Evolutionary conservation across 2,113 vertebrate species (phyloP), one percentile per base, ranked within the genome.

Genomic region (Arvicanthis niloticus): DNA sequence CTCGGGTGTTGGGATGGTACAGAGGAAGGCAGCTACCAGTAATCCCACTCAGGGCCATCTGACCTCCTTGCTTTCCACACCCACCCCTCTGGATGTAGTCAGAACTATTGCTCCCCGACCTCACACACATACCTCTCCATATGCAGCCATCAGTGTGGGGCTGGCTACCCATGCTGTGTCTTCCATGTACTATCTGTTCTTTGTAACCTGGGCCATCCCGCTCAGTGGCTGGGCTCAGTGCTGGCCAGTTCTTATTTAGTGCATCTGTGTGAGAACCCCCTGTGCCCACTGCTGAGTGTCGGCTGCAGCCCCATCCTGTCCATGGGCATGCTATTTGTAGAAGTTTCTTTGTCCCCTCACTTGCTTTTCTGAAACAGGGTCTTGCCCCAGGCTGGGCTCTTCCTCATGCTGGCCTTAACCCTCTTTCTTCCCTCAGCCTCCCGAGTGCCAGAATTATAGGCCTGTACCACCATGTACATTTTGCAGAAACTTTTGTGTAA

Each of bases 111-210:
- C 21, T 7, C 21, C 40, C 10, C 1, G 24, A 45, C 42, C 22
- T 2, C 40, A 45, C 72, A 75, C 19, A 40, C 1, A n/a, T n/a
- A 29, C 40, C n/a, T 11, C 3, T 24, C 22, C 40, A 7, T 6
- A 15, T 8, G 37, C 68, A 80, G 12, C 24, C 1, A 0, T 9
- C 40, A 15, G 5, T 9, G 0, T 7, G 37, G 26, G 15, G 13
- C 62, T 8, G 0, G 11, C 7, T 0, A 9, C 40, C 29, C 9
- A 7, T 2, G 3, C 22, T 6, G 1, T 40, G 5, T 40, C 1
- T 3, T 13, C 13, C 1, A 0, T 0, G 4, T 9, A 0, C 73
- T 3, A 15, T 13, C 26, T 1, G 1, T 0, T 0, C 34, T 16
- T 31, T 29, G 34, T 15, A 70, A 53, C 53, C 51, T 19, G 34